A percentile compares a stretch with the other conserved stretches of the same genome.
Conservation (phyloP, 2,888 invertebrate genomes). For the Luperina testacea region DNA sequence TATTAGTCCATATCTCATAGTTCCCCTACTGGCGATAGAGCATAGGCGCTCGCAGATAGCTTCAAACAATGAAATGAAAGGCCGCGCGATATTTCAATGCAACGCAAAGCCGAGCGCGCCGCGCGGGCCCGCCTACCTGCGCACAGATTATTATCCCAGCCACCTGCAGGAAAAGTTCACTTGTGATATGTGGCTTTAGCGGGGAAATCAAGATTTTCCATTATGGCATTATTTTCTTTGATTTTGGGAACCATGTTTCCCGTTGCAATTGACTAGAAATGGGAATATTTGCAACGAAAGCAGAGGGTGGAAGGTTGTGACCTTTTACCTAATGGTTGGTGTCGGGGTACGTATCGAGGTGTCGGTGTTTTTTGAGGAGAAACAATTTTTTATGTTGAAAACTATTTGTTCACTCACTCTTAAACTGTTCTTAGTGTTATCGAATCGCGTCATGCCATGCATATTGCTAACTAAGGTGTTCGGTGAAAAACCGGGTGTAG, state of each 20-base stretch:
- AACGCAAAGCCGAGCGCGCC: conserved; percentile 64
- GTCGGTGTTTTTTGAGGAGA: too few relatives aligned
- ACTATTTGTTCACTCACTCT: too few relatives aligned
- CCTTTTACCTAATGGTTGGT: background rate
- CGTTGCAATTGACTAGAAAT: background rate
- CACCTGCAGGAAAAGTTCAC: conserved; percentile 44
- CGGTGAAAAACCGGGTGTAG: too few relatives aligned
- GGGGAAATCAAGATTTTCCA: conserved; percentile 23
- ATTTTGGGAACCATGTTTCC: background rate
- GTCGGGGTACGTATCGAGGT: too few relatives aligned
- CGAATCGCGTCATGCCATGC: too few relatives aligned
- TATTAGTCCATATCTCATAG: conserved; percentile 8
- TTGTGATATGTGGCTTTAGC: conserved; percentile 20
- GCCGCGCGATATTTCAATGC: conserved; percentile 79
- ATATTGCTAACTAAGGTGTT: too few relatives aligned
- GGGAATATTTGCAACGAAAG: background rate
- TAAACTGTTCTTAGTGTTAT: too few relatives aligned
- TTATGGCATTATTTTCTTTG: conserved; percentile 18
- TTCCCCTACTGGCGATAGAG: conserved; percentile 62
- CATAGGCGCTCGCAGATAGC: conserved; percentile 76
- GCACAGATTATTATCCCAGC: conserved; percentile 53
- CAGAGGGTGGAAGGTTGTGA: background rate
- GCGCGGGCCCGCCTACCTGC: conserved; percentile 62
- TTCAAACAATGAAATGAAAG: conserved; percentile 88
- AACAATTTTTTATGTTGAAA: too few relatives aligned